Evolutionary conservation across 1,140 invertebrate genomes (phyloP).

Genomic region (Aphaenogaster rudis): DNA sequence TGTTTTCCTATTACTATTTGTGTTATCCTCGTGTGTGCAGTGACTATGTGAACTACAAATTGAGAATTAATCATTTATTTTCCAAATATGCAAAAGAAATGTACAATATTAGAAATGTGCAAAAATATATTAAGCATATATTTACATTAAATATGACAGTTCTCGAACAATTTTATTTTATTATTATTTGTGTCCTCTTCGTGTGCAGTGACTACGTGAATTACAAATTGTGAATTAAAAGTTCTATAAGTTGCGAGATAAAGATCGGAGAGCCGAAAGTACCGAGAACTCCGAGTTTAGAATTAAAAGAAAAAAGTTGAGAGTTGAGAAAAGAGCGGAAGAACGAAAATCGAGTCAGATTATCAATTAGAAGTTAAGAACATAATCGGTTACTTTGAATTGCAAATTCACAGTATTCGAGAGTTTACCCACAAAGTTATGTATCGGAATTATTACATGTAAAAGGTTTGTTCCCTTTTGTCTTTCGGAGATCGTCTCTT

Average conservation of each 20-base stretch:
- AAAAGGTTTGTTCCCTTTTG: not conserved
- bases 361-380: not conserved
- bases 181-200: not conserved
- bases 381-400: not conserved
- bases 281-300: not conserved
- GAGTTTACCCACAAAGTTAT: not conserved
- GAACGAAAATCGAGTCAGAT: not conserved
- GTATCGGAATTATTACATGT: not conserved
- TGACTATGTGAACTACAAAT: not conserved
- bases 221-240: not conserved
- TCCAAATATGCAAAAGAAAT: slow-evolving; percentile 22
- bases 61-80: slow-evolving; percentile 24
- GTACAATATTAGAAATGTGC: slow-evolving; percentile 10
- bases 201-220: not conserved
- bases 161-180: not conserved
- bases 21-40: not conserved
- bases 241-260: not conserved
- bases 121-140: slow-evolving; percentile 25
- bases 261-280: not conserved
- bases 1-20: too few species aligned
- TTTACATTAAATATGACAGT: not conserved
- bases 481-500: not conserved
- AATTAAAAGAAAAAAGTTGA: not conserved
- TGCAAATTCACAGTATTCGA: not conserved
- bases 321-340: not conserved